Conservation (phyloP, 2,797 vertebrate species). For the Neoniphon sammara region DNA sequence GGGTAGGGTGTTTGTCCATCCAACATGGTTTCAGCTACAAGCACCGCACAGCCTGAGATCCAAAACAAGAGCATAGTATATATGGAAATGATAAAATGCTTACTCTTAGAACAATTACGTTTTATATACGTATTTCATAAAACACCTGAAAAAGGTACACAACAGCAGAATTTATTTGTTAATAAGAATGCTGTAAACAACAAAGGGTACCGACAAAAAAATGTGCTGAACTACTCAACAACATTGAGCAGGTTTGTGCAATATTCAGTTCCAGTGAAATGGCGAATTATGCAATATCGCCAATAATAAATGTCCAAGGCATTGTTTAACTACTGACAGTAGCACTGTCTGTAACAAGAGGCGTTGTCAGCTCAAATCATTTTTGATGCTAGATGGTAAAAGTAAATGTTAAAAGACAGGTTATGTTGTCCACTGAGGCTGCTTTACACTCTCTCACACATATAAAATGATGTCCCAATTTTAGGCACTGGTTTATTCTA, state of each 20-base stretch:
- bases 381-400: no score
- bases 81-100: not conserved
- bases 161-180: constrained; percentile 4
- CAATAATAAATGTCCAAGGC: not conserved
- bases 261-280: not conserved
- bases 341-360: not conserved
- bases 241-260: not conserved
- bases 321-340: not conserved
- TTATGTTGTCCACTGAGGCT: not conserved
- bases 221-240: not conserved
- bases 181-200: constrained; percentile 21
- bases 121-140: not conserved
- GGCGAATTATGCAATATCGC: not conserved
- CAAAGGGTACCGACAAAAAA: not conserved
- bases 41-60: constrained; percentile 73
- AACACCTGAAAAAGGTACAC: not conserved
- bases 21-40: constrained; percentile 79
- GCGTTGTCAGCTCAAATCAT: not conserved
- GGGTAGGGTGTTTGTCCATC: constrained; percentile 62
- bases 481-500: constrained; percentile 1
- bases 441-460: not conserved
- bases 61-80: constrained; percentile 33
- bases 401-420: no score
- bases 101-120: not conserved
- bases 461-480: not conserved